These are phyloP conservation scores for Paramacrobiotus metropolitanus DNA, from an alignment of 1,140 invertebrate genomes.

Conservation along the genomic window DNA sequence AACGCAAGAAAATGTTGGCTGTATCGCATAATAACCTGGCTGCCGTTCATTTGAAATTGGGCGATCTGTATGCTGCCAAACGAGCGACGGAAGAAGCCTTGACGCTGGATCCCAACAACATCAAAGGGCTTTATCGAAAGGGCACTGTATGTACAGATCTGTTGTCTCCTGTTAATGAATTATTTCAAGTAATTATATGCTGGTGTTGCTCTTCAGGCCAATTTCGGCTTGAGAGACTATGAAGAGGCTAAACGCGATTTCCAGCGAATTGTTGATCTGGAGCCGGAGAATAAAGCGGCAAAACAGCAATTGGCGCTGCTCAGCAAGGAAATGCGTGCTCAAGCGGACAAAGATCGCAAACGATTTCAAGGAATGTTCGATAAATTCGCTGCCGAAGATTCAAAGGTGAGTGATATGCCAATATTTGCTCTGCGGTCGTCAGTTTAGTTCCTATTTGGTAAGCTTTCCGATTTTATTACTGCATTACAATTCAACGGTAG, in stretches of 20 bases:
- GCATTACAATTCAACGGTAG: no score
- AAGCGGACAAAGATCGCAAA: constrained; percentile 56
- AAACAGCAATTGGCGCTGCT: constrained; percentile 46
- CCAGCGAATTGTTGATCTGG: constrained; percentile 37
- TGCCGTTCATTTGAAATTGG: constrained; percentile 55
- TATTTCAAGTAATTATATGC: neutral
- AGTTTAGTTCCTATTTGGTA: no score
- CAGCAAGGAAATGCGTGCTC: constrained; percentile 44
- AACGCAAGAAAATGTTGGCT: constrained; percentile 37
- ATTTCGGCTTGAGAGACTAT: constrained; percentile 45
- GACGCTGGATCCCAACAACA: constrained; percentile 46
- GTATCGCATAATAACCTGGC: constrained; percentile 58
- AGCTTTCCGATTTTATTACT: no score
- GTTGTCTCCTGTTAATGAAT: neutral
- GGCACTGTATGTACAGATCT: constrained; percentile 34
- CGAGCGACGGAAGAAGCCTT: constrained; percentile 43
- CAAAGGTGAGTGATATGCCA: constrained; percentile 16
- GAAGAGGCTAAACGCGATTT: constrained; percentile 56
- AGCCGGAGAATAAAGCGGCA: constrained; percentile 60
- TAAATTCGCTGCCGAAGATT: constrained; percentile 23
- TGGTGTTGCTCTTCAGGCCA: constrained; percentile 28
- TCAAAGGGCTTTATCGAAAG: constrained; percentile 68
- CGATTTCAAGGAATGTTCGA: constrained; percentile 80
- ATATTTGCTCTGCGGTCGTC: no score
- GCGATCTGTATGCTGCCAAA: constrained; percentile 44